Evolutionary conservation across 2,888 invertebrate genomes (phyloP), one percentile per base, ranked within the genome.

Genomic region (Galerucella nymphaeae): DNA sequence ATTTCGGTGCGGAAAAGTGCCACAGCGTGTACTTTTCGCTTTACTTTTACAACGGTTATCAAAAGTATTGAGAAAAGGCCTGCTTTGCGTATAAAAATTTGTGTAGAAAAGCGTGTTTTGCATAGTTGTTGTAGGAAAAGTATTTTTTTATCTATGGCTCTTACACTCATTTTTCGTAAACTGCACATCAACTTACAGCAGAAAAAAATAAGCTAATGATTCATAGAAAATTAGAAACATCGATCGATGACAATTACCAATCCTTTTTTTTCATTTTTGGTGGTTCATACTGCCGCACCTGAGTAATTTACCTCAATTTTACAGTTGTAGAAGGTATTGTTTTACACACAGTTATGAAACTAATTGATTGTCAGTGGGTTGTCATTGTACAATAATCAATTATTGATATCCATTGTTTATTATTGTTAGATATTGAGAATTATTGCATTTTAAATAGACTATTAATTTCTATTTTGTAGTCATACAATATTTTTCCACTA

Each of bases 351-450:
- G 66, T 66, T 66, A 41, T 41, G 18, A 45, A 63, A 63, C 14
- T 45, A 63, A 63, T 48, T 48, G 63, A 63, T 63, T 63, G 23
- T 16, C 20, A 63, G 63, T 63, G 23, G 63, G 63, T 23, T 48
- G 63, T 63, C 48, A 48, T 48, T 63, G 42, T 45, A 48, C 18
- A 48, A 11, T 18, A 48, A 63, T 63, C 63, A 45, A 63, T 50
- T 63, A 63, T 63, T 63, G 48, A 63, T 45, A 48, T 18, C 48
- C 23, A 63, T 63, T 63, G 48, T 63, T 63, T 48, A 63, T 42
- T 18, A n/a, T 63, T 48, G 48, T 42, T 18, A n/a, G 58, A 13
- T 59, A 30, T 59, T n/a, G 30, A 14, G 38, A 23, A 59, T 30
- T 30, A n/a, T 59, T n/a, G 14, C 23, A 14, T 59, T 64, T 45